These are phyloP conservation scores for Phalacrocorax brasilianus DNA, from an alignment of 2,113 vertebrate species.

Conservation along the genomic window DNA sequence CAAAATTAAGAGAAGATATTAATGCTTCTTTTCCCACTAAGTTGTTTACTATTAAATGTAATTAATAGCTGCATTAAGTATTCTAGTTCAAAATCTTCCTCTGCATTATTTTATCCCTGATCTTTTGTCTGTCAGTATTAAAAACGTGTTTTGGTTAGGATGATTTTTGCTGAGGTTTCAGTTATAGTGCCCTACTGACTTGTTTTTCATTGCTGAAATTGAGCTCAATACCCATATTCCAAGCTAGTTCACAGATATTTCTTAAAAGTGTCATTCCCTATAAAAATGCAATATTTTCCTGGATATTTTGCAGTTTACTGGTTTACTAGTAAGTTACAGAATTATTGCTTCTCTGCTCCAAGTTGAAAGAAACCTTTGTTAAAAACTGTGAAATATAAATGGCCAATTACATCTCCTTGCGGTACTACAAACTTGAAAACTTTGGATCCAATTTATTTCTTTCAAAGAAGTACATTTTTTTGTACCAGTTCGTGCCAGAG, in stretches of 20 bases:
- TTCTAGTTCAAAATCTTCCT: neutral
- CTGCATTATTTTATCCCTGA: fast-evolving
- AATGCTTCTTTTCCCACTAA: neutral
- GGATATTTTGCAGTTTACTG: neutral
- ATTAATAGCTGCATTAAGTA: neutral
- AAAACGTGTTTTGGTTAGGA: neutral
- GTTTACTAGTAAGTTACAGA: neutral
- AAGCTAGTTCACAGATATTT: neutral
- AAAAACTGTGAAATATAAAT: neutral
- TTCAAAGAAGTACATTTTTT: neutral
- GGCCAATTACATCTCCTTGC: neutral
- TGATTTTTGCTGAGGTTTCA: neutral
- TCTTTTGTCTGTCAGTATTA: neutral
- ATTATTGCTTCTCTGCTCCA: neutral
- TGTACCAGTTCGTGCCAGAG: neutral
- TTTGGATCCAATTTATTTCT: neutral
- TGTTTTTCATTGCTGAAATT: neutral
- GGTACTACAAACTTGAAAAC: neutral
- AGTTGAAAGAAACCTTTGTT: neutral
- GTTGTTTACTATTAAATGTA: neutral
- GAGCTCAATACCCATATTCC: neutral
- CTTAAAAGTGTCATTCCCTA: neutral
- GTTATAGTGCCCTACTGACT: neutral
- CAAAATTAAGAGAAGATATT: neutral
- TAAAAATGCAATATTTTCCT: neutral